Conservation (phyloP, 2,113 vertebrate genomes). For the Semnornis frantzii region DNA sequence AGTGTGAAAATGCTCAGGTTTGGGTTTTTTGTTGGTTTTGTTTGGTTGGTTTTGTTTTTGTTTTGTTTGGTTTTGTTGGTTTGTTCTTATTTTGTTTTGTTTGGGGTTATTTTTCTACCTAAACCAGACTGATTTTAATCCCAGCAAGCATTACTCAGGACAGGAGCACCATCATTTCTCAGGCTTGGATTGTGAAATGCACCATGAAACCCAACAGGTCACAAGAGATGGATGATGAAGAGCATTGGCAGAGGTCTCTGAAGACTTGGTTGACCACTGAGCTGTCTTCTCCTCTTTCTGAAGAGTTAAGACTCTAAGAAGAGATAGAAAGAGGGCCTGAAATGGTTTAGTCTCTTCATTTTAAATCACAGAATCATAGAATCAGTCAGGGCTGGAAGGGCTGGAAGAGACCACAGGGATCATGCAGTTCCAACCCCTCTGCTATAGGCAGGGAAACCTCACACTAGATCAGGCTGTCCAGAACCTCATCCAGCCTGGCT, state of each 20-base stretch:
- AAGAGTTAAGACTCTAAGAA: neutral
- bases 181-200: neutral
- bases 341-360: neutral
- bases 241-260: neutral
- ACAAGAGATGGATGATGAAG: neutral
- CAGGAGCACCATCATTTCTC: neutral
- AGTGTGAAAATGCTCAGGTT: neutral
- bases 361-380: too few relatives aligned
- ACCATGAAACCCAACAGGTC: neutral
- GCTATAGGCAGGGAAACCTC: too few relatives aligned
- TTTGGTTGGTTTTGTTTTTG: too few relatives aligned
- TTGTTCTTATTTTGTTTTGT: too few relatives aligned
- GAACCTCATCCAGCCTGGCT: too few relatives aligned
- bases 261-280: neutral
- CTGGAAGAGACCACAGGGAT: too few relatives aligned
- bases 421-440: too few relatives aligned
- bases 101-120: too few relatives aligned
- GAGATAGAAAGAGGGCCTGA: neutral
- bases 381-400: too few relatives aligned
- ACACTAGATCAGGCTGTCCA: too few relatives aligned
- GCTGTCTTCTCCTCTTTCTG: neutral
- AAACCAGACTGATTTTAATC: neutral
- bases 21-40: too few relatives aligned
- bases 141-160: neutral
- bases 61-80: too few relatives aligned